Conservation (phyloP, 2,888 invertebrate genomes). For the Drosophila atripex region DNA sequence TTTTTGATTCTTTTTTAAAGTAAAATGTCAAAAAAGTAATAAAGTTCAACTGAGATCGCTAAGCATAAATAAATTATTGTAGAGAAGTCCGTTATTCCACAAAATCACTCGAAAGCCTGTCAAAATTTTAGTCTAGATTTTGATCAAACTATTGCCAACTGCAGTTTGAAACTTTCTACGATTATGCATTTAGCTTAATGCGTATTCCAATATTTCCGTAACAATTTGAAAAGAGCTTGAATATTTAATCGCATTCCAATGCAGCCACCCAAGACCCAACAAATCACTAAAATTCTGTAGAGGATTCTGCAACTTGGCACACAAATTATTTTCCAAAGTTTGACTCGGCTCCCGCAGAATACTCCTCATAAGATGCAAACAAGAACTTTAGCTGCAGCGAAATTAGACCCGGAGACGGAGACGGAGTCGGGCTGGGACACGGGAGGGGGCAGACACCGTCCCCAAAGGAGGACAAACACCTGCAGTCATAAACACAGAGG, state of each 20-base stretch:
- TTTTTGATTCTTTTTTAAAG: background rate
- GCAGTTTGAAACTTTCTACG: background rate
- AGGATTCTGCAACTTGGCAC: conserved; percentile 51
- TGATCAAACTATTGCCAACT: background rate
- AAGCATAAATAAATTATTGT: no score
- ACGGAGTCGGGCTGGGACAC: conserved; percentile 56
- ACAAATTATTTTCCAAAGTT: conserved; percentile 71
- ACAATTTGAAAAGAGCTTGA: background rate
- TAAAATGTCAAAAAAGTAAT: background rate
- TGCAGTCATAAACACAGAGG: conserved; percentile 66
- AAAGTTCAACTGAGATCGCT: background rate
- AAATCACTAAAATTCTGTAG: conserved; percentile 16
- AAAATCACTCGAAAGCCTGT: background rate
- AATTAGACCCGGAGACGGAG: conserved; percentile 55
- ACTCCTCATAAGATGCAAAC: conserved; percentile 72
- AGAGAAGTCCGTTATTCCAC: no score
- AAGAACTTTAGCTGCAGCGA: conserved; percentile 74
- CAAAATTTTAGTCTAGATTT: background rate
- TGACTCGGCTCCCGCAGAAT: conserved; percentile 46
- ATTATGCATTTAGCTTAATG: background rate
- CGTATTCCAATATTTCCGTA: background rate
- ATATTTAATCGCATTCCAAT: conserved; percentile 17
- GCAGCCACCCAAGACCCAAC: conserved; percentile 13
- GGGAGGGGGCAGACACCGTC: conserved; percentile 8
- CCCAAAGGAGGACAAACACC: conserved; percentile 57